These are phyloP conservation scores for Arge pagana DNA, from an alignment of 2,888 invertebrate species.

Conservation along the genomic window DNA sequence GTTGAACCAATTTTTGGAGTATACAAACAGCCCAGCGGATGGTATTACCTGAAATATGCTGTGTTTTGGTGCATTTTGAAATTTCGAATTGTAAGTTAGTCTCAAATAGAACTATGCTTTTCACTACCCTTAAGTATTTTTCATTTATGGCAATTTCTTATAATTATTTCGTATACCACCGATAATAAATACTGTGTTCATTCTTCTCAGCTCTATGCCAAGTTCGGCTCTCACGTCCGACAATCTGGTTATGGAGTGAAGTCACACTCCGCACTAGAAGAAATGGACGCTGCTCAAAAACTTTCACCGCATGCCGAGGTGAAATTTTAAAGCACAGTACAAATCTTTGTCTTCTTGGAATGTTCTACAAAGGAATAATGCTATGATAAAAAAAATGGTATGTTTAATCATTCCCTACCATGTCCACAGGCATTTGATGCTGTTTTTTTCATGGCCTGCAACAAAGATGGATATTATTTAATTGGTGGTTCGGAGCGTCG, in stretches of 20 bases:
- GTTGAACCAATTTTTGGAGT: conserved; percentile 64
- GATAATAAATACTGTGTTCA: background rate
- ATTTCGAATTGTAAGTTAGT: conserved; percentile 61
- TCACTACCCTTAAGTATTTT: background rate
- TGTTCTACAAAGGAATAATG: conserved; percentile 1
- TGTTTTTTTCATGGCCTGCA: conserved; percentile 75
- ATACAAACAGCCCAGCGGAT: conserved; percentile 67
- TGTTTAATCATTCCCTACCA: conserved; percentile 2
- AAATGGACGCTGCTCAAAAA: conserved; percentile 65
- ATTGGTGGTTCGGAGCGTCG: conserved; percentile 72
- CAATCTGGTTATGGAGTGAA: conserved; percentile 15
- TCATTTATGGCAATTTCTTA: no score
- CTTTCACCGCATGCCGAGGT: conserved; percentile 66
- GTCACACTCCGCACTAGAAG: conserved; percentile 40
- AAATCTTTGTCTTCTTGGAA: background rate
- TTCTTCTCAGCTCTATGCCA: background rate
- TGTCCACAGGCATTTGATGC: conserved; percentile 73
- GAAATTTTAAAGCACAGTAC: conserved; percentile 30
- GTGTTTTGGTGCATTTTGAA: conserved; percentile 62
- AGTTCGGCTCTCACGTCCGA: background rate
- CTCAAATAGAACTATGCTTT: conserved; percentile 48
- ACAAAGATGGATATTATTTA: conserved; percentile 67
- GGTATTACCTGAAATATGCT: conserved; percentile 68
- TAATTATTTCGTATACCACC: background rate
- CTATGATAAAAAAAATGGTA: background rate